Base-by-base conservation (phyloP, 2,888 invertebrate genomes). In the Arge pagana region DNA sequence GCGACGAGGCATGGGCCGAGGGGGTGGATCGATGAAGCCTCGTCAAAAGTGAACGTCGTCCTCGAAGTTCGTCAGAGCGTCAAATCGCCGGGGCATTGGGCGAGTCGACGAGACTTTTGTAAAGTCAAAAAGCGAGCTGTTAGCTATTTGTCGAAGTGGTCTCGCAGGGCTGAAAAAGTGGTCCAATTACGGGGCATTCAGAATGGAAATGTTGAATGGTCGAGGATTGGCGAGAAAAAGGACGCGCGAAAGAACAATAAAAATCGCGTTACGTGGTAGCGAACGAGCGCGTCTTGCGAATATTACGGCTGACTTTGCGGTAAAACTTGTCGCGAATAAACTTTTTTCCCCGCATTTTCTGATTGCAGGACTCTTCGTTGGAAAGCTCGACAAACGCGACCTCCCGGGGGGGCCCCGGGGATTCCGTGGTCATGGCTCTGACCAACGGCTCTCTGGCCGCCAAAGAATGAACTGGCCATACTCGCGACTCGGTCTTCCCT, bases 361-460 rank as follows among this genome's bases (percentile, higher is more conserved):
- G 51, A 30, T 65, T 60, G 19, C 64, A 73, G 73, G 71, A 71
- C 53, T 67, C 72, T 40, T 68, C 72, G 43, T 57, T 71, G 57
- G 68, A 68, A 55, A 62, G 70, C 50, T 70, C 63, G 57, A 61
- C 70, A 35, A 65, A 64, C 56, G 56, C 63, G 50, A 66, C 60
- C 26, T 62, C 67, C 50, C 64, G 68, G 60, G 67, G 63, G 64
- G 70, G 56, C 62, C 63, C 63, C 50, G 68, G 66, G 7, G 35
- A 41, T 45, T 57, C 67, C 48, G 61, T 68, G 48, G 62, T 66
- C 10, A 53, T 57, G 63, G 61, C 70, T 50, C 61, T 73, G 65
- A 72, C 70, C 65, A 73, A 73, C 62, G 73, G 73, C 57, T 70
- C 73, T 53, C 62, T 73, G 61, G 64, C 73, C 57, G 70, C 71